Base-by-base conservation (phyloP, 2,888 invertebrate genomes). In the Ochropleura plecta region DNA sequence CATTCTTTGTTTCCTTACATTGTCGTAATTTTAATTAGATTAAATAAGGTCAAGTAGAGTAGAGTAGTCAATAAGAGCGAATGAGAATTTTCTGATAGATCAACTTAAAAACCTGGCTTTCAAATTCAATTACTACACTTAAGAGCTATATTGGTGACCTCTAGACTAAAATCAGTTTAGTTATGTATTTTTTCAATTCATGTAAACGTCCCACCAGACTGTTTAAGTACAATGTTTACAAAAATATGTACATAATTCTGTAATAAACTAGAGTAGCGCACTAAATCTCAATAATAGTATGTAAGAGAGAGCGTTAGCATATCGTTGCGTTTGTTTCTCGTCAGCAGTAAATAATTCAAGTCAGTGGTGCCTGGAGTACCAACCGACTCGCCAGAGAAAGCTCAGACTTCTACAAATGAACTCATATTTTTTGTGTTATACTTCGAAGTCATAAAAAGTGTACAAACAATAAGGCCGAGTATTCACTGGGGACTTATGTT, bases 271-370 rank as follows among this genome's bases (percentile, higher is more conserved):
- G 49, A 53, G 82, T 8, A 20, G 46, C 48, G 42, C 20, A 66
- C 30, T 78, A 55, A 83, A 78, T 78, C 59, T 78, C 68, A 71
- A 83, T 78, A 71, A 79, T 59, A 53, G 16, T 59, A 59, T 83
- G 70, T 48, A 67, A 65, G 64, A 49, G 66, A 55, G 49, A 63
- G 48, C 42, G 69, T 78, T 66, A 66, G 78, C 78, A 70, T 82
- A 82, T 70, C 67, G 83, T 78, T 57, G 62, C 53, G n/a, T 48
- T 78, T 70, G 59, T 49, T 67, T 78, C 66, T 48, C 63, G 46
- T 63, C n/a, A n/a, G 18, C 64, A 55, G 83, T 83, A 78, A 80
- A 80, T 83, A 83, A 80, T 83, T 80, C 55, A 80, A 18, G 53
- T 63, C 63, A 18, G 49, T 55, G 67, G 30, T 2, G 30, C 30